Evolutionary conservation across 2,888 invertebrate genomes (phyloP), one percentile per base, ranked within the genome.

Genomic region (Lochmaea crataegi): DNA sequence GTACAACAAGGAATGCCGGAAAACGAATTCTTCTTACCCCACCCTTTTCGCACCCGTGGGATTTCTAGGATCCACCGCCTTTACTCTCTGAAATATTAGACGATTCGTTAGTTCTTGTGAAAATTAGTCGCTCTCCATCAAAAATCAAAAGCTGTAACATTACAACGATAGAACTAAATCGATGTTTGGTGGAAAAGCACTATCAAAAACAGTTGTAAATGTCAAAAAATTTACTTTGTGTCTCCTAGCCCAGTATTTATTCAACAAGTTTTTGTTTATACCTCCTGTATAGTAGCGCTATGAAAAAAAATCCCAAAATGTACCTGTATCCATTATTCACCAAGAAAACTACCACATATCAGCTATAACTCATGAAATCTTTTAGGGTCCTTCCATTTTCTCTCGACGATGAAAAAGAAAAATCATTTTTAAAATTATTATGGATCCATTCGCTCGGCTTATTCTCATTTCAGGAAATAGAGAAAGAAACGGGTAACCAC

Each of bases 391-490:
- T n/a, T n/a, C n/a, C n/a, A n/a, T n/a, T n/a, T n/a, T n/a, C n/a
- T n/a, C n/a, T n/a, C n/a, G n/a, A n/a, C n/a, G n/a, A n/a, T n/a
- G n/a, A n/a, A n/a, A n/a, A n/a, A n/a, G n/a, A n/a, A n/a, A n/a
- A n/a, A 69, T 69, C 69, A 69, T 69, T 69, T 69, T 63, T 41
- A 63, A 63, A 69, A 69, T 69, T 69, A 63, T 63, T 32, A 38
- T 51, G 53, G 53, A 69, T 41, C 53, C 69, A 56, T 60, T 38
- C 63, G 63, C 18, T 63, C 63, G 56, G 68, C 41, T 68, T 41
- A 56, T 11, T 42, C 32, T 60, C 69, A 63, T 69, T 63, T 42
- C 22, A n/a, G 63, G 51, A 67, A 58, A 58, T 58, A 58, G 63
- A 63, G 26, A 41, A 53, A 63, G 41, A 63, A 63, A 32, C 18